phyloP scores from a whole-genome alignment of 2,113 vertebrate species.

The Gymnocephalus cernua region DNA sequence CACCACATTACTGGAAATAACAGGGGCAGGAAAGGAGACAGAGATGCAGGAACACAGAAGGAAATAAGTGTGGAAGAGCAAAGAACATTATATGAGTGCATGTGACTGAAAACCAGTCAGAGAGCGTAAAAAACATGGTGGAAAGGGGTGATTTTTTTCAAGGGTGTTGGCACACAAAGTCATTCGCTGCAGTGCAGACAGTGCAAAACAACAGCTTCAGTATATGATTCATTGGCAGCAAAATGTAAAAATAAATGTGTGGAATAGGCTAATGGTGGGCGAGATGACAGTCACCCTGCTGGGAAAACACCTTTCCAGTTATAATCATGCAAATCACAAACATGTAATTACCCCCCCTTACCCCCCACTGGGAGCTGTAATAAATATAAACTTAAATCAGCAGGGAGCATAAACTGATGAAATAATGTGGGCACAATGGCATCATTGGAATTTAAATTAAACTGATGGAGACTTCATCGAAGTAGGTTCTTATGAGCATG shows the following conservation, averaged over 20 bases:
- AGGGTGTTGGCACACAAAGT: constrained; percentile 16
- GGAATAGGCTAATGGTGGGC: neutral
- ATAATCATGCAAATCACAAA: constrained; percentile 11
- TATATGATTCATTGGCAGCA: neutral
- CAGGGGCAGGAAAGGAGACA: neutral
- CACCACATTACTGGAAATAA: constrained; percentile 52
- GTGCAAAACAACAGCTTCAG: constrained; percentile 14
- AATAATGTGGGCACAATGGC: constrained; percentile 6
- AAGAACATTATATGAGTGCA: constrained; percentile 20
- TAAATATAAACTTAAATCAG: neutral
- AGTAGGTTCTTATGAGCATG: neutral
- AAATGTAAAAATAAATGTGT: constrained; percentile 29
- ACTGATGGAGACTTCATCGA: neutral
- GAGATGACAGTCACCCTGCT: constrained; percentile 14
- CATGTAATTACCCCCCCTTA: neutral
- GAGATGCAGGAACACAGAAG: neutral
- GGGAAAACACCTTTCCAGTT: neutral
- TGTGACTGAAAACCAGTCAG: constrained; percentile 33
- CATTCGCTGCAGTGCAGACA: constrained; percentile 19
- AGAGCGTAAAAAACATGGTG: neutral
- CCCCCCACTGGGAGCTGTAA: neutral
- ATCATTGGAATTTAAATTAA: constrained; percentile 8
- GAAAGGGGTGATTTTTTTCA: constrained; percentile 13
- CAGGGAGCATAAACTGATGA: neutral
- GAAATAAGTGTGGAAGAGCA: constrained; percentile 12